Conservation (phyloP, 2,888 invertebrate species). For the Eupithecia exiguata region DNA sequence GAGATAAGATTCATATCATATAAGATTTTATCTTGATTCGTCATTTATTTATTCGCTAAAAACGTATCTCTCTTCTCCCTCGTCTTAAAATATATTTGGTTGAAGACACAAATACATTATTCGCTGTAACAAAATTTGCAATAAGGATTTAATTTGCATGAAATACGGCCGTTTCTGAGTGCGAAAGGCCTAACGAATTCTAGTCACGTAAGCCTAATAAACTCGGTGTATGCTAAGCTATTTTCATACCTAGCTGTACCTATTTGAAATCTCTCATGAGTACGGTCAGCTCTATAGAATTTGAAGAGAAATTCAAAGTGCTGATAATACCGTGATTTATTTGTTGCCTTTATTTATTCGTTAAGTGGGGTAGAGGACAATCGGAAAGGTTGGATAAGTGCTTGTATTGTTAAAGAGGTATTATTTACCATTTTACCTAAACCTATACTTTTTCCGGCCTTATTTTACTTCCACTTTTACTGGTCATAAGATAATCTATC, state of each 20-base stretch:
- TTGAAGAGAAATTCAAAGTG: constrained; percentile 24
- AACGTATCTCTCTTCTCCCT: no score
- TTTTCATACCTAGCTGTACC: constrained; percentile 48
- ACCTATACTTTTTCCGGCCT: background rate
- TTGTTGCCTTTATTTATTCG: constrained; percentile 41
- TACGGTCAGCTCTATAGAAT: constrained; percentile 49
- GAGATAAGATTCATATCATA: no score
- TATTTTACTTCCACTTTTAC: background rate
- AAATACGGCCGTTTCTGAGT: constrained; percentile 12
- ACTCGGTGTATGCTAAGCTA: constrained; percentile 39
- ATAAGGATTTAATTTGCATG: constrained; percentile 13
- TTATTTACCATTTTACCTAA: constrained; percentile 9
- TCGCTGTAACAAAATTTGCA: background rate
- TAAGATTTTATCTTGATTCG: no score
- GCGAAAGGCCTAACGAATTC: constrained; percentile 24
- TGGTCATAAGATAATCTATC: background rate
- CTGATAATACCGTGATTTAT: constrained; percentile 41
- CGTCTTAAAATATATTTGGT: no score
- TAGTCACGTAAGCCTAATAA: constrained; percentile 53
- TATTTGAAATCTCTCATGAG: constrained; percentile 56
- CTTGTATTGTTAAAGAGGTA: constrained; percentile 13
- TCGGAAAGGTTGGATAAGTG: constrained; percentile 34
- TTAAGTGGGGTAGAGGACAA: constrained; percentile 42
- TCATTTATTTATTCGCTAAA: no score
- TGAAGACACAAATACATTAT: background rate